Evolutionary conservation across 2,888 invertebrate species (phyloP), one percentile per base, ranked within the genome.

Genomic region (Drosophila anomalata): DNA sequence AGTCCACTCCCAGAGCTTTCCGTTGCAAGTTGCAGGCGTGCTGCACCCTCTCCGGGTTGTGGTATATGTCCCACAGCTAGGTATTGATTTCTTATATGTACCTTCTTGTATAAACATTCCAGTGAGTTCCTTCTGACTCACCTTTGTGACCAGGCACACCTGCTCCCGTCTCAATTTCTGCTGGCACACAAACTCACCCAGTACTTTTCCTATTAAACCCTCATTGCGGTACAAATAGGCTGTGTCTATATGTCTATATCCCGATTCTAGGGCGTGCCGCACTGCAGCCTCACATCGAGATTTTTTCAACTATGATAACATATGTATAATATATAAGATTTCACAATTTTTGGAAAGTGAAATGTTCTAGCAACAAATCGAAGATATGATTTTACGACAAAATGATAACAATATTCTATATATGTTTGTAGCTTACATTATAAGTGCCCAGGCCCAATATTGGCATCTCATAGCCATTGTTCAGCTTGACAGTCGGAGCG

Each of bases 241-340:
- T 80, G 90, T 90, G 61, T 91, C 96, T 70, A 96, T 93, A 87
- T 95, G 95, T 8, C 96, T 93, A 89, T 96, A 96, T 4, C 96
- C 96, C 59, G 93, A 90, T 74, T 95, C 94, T 56, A 96, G 94
- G 4, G 96, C 96, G 84, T 94, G 93, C 85, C 94, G 94, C 0
- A 95, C 94, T 0, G 95, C 94, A 86, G 93, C 92, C 3, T 92
- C 92, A 3, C 94, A 94, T 88, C 94, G 93, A 20, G 94, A 93
- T 20, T 94, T 93, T 79, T 94, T 93, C 0, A 95, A 94, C 95
- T 95, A 62, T 66, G 33, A 50, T 69, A 61, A 53, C 44, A 47
- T 47, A 7, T 17, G 41, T 20, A 24, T 4, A 42, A 2, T 36
- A 7, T 2, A 36, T 14, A 0, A 36, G 7, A 70, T 61, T 68